Conservation (phyloP, 2,888 invertebrate genomes). For the Drosophila kanekoi region DNA sequence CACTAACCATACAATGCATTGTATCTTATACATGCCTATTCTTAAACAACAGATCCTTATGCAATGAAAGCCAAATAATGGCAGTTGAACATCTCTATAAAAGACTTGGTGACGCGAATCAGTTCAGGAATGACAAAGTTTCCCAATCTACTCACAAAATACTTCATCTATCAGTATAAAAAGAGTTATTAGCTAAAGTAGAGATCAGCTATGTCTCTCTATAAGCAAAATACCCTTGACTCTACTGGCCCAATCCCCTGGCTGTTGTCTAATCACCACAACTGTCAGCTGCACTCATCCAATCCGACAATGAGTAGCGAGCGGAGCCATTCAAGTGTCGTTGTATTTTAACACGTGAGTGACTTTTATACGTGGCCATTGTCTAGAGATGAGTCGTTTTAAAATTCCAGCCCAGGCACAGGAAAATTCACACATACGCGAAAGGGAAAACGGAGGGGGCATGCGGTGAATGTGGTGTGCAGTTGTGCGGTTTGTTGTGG, state of each 20-base stretch:
- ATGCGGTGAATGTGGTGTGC: constrained; percentile 6
- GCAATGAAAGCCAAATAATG: too few species aligned
- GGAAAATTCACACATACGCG: constrained; percentile 62
- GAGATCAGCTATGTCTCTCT: not conserved
- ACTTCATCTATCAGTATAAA: too few species aligned
- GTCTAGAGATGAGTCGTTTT: constrained; percentile 54
- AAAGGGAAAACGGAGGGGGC: constrained; percentile 5
- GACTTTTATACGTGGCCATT: constrained; percentile 66
- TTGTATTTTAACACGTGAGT: constrained; percentile 75
- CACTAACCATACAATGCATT: too few species aligned
- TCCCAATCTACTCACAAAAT: too few species aligned
- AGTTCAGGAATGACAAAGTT: too few species aligned
- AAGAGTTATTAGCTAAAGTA: not conserved
- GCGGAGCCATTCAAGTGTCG: constrained; percentile 61
- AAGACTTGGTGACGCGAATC: too few species aligned
- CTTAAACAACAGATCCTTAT: too few species aligned
- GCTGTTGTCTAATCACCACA: constrained; percentile 44
- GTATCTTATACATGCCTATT: too few species aligned
- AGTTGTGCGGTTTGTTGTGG: constrained; percentile 12
- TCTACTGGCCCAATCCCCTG: constrained; percentile 16
- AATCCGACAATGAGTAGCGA: constrained; percentile 44
- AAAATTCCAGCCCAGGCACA: constrained; percentile 69
- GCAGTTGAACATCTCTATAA: too few species aligned
- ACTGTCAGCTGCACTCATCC: constrained; percentile 45
- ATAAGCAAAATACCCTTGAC: constrained; percentile 2